Evolutionary conservation across 2,888 invertebrate species (phyloP), one percentile per base, ranked within the genome.

Genomic region (Congeria kusceri): DNA sequence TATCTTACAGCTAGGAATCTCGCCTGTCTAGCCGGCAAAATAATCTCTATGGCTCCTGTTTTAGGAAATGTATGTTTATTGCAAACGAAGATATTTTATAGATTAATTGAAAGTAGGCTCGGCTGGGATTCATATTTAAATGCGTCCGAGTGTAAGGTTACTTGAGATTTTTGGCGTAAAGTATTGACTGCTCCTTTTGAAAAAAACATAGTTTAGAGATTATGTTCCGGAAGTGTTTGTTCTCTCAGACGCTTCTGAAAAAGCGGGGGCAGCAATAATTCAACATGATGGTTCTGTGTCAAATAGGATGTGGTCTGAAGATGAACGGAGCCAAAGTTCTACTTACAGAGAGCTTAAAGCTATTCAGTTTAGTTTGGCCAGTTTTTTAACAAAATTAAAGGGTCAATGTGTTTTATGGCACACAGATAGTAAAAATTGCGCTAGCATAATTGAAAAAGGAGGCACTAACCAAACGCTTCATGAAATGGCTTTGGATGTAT

Each of bases 391-490:
- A 13, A 61, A 32, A 39, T 32, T 39, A n/a, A 23, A 15, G 29
- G 29, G 61, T n/a, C 29, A 5, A 7, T 29, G n/a, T 15, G 18
- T 32, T 15, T 3, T 32, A 18, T 39, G 39, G 39, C 18, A 61
- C 5, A 28, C 61, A 29, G 18, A 61, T 61, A 61, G 61, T 20
- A 61, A 61, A 29, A 61, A 61, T n/a, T 61, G 20, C 20, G 39
- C 32, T 2, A 61, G 58, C 29, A 3, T 27, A 13, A 58, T 58
- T 25, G 58, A 58, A 25, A 57, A 57, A 11, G 57, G 57, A 20
- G 23, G 58, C 15, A 58, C 13, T 11, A 5, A 25, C 15, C 27
- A n/a, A 27, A 27, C 15, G 27, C 25, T 58, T 20, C 58, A 58
- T 58, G 27, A 58, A 4, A 27, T 58, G 23, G 58, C 58, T 28